Evolutionary conservation across 2,888 invertebrate species (phyloP).

Genomic region (Conistra vaccinii): DNA sequence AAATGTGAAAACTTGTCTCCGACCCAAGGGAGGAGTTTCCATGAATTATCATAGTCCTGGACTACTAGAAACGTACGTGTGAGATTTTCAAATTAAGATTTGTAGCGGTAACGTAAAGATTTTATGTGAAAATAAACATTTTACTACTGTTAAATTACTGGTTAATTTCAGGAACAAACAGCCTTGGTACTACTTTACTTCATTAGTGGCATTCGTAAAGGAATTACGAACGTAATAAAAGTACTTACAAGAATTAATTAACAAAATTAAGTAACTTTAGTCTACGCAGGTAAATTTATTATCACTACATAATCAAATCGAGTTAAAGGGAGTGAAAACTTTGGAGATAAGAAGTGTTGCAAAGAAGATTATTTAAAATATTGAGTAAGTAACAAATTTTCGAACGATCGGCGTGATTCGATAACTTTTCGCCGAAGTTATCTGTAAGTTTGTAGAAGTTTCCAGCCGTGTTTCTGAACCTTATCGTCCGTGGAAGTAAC

Average conservation of each 20-base stretch:
- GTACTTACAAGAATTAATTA: slow-evolving; percentile 59
- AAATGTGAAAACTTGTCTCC: slow-evolving; percentile 38
- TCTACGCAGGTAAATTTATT: slow-evolving; percentile 62
- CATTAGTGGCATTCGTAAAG: slow-evolving; percentile 24
- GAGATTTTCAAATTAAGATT: slow-evolving; percentile 21
- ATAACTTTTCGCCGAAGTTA: slow-evolving; percentile 85
- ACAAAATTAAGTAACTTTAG: slow-evolving; percentile 53
- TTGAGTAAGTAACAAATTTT: slow-evolving; percentile 88
- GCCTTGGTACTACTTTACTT: slow-evolving; percentile 24
- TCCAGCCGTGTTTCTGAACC: slow-evolving; percentile 85
- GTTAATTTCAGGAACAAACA: slow-evolving; percentile 5
- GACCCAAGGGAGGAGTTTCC: slow-evolving; percentile 18
- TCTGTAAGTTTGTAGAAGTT: slow-evolving; percentile 82
- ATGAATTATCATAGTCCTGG: slow-evolving; percentile 24
- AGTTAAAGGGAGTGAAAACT: slow-evolving; percentile 75
- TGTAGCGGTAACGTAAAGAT: not conserved
- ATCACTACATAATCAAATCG: slow-evolving; percentile 65
- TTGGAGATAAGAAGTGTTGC: slow-evolving; percentile 81
- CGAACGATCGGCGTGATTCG: slow-evolving; percentile 88
- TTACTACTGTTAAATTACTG: slow-evolving; percentile 9
- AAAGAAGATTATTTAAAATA: slow-evolving; percentile 86
- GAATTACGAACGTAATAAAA: slow-evolving; percentile 46
- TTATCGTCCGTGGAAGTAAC: slow-evolving; percentile 88
- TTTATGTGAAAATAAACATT: slow-evolving; percentile 22
- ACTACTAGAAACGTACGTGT: slow-evolving; percentile 34